These are phyloP conservation scores for Corbicula japonica DNA, from an alignment of 2,888 invertebrate species.

Conservation along the genomic window DNA sequence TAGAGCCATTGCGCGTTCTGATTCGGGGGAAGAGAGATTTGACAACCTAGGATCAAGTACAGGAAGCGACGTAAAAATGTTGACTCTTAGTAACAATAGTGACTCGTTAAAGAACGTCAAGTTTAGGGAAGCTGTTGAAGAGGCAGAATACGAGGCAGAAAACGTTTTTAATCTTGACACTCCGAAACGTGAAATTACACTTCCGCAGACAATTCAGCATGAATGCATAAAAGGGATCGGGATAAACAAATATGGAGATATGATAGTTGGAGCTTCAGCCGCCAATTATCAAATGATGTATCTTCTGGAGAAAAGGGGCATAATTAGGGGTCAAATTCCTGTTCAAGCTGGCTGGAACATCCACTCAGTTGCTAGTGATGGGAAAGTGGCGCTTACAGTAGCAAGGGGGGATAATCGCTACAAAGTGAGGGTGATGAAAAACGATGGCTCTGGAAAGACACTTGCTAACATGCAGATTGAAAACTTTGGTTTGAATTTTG, in stretches of 20 bases:
- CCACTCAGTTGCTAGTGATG: constrained; percentile 79
- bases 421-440: constrained; percentile 79
- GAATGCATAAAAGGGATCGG: constrained; percentile 81
- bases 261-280: constrained; percentile 77
- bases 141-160: constrained; percentile 66
- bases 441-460: constrained; percentile 75
- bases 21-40: constrained; percentile 59
- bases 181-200: constrained; percentile 71
- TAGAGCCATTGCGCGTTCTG: too few relatives aligned
- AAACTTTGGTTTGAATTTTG: constrained; percentile 79
- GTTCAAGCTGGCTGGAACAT: constrained; percentile 78
- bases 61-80: constrained; percentile 72
- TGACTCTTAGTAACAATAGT: constrained; percentile 76
- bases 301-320: constrained; percentile 80
- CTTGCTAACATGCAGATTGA: constrained; percentile 78
- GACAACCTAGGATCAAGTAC: constrained; percentile 53
- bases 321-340: constrained; percentile 77
- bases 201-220: constrained; percentile 76
- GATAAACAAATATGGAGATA: constrained; percentile 76
- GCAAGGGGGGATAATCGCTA: constrained; percentile 80
- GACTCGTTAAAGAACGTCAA: constrained; percentile 70
- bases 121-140: constrained; percentile 69
- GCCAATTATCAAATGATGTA: constrained; percentile 74
- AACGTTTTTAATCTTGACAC: constrained; percentile 69
- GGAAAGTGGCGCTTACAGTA: constrained; percentile 77